phyloP scores from a whole-genome alignment of 2,888 invertebrate genomes.

The Orthosia gothica region DNA sequence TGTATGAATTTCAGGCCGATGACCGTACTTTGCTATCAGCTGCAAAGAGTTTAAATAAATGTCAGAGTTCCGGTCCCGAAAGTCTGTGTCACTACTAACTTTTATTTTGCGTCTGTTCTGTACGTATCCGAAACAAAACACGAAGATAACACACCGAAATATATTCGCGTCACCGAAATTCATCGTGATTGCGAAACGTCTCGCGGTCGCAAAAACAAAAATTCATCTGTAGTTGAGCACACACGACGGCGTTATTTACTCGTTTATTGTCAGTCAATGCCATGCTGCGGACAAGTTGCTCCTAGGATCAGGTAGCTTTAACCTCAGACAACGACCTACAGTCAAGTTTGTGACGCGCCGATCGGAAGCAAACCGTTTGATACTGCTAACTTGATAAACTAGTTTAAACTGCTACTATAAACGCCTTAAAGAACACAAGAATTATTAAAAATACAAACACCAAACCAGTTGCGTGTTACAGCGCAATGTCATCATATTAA shows the following conservation, averaged over 20 bases:
- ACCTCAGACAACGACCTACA: conserved; percentile 70
- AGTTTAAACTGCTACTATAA: conserved; percentile 29
- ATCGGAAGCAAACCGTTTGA: conserved; percentile 44
- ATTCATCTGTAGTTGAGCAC: conserved; percentile 63
- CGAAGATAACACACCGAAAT: conserved; percentile 68
- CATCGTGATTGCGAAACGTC: conserved; percentile 75
- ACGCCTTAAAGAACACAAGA: conserved; percentile 5
- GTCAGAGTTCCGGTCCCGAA: conserved; percentile 74
- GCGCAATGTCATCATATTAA: conserved; percentile 32
- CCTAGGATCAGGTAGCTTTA: conserved; percentile 64
- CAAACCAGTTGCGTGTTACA: conserved; percentile 38
- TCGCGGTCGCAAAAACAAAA: conserved; percentile 70
- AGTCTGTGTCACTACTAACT: conserved; percentile 49
- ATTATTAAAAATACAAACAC: conserved; percentile 30
- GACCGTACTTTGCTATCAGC: conserved; percentile 81
- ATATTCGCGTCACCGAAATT: conserved; percentile 66
- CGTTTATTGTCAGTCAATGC: conserved; percentile 72
- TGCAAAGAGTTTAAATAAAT: conserved; percentile 81
- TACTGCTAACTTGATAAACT: conserved; percentile 32
- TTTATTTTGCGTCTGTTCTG: conserved; percentile 64
- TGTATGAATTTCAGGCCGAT: conserved; percentile 75
- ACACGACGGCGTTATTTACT: conserved; percentile 66
- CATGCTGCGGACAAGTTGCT: conserved; percentile 64
- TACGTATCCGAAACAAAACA: conserved; percentile 70
- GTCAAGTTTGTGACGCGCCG: conserved; percentile 41